Evolutionary conservation across 1,140 invertebrate species (phyloP).

Genomic region (Carposina sasakii): DNA sequence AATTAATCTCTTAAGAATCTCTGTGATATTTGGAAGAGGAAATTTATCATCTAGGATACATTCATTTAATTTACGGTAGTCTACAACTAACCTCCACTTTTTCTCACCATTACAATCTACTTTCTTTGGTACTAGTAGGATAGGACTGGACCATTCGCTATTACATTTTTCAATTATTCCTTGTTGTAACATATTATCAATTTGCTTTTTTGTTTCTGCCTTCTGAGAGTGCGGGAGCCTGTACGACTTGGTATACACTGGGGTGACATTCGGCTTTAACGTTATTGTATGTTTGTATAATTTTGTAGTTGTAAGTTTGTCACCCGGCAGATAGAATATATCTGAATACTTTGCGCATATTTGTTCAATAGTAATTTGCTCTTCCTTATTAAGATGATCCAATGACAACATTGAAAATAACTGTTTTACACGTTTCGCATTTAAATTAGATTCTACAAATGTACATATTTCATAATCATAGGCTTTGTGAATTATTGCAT

Average conservation of each 20-base stretch:
- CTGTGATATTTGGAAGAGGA: background rate
- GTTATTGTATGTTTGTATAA: background rate
- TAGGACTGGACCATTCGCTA: conserved; percentile 8
- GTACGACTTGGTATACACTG: background rate
- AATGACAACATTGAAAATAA: background rate
- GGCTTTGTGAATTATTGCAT: background rate
- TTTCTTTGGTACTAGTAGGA: conserved; percentile 6
- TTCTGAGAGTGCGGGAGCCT: background rate
- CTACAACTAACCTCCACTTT: background rate
- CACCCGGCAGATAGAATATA: background rate
- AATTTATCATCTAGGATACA: background rate
- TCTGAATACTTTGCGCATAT: background rate
- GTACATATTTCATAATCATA: background rate
- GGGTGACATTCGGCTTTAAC: background rate
- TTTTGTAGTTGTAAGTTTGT: background rate
- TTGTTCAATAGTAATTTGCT: background rate
- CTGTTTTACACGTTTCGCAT: background rate
- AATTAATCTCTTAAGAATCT: background rate
- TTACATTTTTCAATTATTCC: background rate
- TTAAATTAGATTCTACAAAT: background rate
- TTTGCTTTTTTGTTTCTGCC: background rate
- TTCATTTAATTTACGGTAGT: background rate
- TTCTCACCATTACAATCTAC: background rate
- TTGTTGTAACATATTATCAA: background rate
- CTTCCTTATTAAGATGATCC: background rate